A percentile compares a stretch with the other conserved stretches of the same genome.
phyloP scores from a whole-genome alignment of 2,888 invertebrate genomes.

The Hesperia comma region DNA sequence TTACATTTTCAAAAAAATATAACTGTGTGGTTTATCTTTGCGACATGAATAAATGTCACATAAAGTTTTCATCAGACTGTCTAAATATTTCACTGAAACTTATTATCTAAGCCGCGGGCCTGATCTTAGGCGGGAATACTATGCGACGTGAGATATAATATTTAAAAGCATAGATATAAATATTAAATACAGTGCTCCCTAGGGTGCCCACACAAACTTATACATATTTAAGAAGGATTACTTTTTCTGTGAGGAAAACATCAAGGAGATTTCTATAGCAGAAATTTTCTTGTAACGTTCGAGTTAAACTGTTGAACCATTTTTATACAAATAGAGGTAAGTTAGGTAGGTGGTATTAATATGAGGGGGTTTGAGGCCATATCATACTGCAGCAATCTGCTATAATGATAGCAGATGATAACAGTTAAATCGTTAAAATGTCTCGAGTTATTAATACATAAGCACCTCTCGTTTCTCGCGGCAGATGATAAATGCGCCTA shows the following conservation, averaged over 20 bases:
- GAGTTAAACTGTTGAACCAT: too few species aligned
- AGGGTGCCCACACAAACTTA: too few species aligned
- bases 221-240: too few species aligned
- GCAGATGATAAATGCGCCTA: background rate
- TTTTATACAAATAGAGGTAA: too few species aligned
- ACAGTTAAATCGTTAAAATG: background rate
- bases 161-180: too few species aligned
- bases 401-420: background rate
- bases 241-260: too few species aligned
- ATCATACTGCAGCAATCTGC: too few species aligned
- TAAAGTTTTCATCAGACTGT: background rate
- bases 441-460: background rate
- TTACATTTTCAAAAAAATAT: background rate
- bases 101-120: background rate
- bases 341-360: too few species aligned
- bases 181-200: too few species aligned
- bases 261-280: too few species aligned
- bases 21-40: background rate
- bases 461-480: background rate
- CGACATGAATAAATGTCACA: background rate
- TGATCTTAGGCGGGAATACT: background rate
- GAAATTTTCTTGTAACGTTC: too few species aligned
- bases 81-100: constrained; percentile 4
- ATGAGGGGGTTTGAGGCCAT: too few species aligned
- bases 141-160: background rate